phyloP scores from a whole-genome alignment of 1,140 invertebrate species.

The Lepidurus apus region DNA sequence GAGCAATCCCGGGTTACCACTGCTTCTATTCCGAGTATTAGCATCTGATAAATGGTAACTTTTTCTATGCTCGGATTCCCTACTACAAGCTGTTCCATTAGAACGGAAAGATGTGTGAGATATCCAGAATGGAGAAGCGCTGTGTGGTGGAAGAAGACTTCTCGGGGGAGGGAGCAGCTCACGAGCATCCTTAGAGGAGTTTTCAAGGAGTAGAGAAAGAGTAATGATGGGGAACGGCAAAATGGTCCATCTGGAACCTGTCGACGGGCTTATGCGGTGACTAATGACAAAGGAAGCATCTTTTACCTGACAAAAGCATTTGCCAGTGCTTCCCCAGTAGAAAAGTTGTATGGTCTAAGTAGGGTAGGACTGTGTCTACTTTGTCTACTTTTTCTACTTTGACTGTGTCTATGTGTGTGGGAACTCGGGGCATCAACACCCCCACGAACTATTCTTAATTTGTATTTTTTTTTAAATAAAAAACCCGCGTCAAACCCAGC shows the following conservation, averaged over 20 bases:
- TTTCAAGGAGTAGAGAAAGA: constrained; percentile 10
- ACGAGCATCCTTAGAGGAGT: not conserved
- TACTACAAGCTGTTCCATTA: not conserved
- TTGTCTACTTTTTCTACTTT: no score
- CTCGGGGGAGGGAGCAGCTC: not conserved
- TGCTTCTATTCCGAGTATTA: constrained; percentile 15
- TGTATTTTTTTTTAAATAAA: no score
- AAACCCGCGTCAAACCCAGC: no score
- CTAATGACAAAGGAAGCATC: constrained; percentile 19
- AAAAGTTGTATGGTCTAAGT: no score
- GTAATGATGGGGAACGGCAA: constrained; percentile 10
- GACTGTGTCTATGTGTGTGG: no score
- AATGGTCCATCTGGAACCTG: constrained; percentile 21
- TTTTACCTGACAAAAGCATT: constrained; percentile 12
- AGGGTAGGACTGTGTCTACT: not conserved
- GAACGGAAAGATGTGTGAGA: not conserved
- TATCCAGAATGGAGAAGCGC: not conserved
- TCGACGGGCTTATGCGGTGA: constrained; percentile 2
- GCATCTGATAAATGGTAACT: constrained; percentile 7
- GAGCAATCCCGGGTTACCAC: not conserved
- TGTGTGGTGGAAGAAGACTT: not conserved
- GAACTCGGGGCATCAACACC: no score
- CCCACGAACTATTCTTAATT: no score
- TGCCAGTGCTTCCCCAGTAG: not conserved
- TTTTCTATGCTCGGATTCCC: not conserved